phyloP scores from a whole-genome alignment of 2,797 vertebrate genomes.

The Falco berigora region DNA sequence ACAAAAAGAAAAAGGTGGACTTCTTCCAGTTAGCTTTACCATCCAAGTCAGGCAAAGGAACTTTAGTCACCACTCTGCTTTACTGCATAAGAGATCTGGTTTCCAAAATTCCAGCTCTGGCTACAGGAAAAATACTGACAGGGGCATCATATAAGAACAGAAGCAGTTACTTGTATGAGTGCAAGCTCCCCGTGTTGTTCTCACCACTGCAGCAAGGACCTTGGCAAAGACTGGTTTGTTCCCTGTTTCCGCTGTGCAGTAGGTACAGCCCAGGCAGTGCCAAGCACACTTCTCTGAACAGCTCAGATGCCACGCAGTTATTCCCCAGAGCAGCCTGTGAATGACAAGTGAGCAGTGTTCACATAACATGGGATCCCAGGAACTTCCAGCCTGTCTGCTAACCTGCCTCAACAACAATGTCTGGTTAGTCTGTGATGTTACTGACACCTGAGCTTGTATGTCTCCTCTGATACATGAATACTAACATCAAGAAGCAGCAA shows the following conservation, averaged over 20 bases:
- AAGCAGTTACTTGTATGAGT: not conserved
- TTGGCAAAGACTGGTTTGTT: not conserved
- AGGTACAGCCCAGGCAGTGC: not conserved
- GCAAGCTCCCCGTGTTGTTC: not conserved
- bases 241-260: not conserved
- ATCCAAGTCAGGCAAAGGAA: not conserved
- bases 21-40: not conserved
- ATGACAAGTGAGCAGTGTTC: not conserved
- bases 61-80: not conserved
- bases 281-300: not conserved
- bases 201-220: not conserved
- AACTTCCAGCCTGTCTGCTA: not conserved
- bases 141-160: not conserved
- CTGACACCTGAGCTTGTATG: not conserved
- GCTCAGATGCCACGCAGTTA: fast-evolving
- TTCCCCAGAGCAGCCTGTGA: not conserved
- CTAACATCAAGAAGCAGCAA: not conserved
- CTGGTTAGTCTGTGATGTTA: not conserved
- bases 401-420: not conserved
- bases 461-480: not conserved
- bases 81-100: not conserved
- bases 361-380: fast-evolving
- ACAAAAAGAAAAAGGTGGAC: not conserved
- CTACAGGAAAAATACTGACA: not conserved
- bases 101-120: not conserved